These are phyloP conservation scores for Pseudopleuronectes americanus DNA, from an alignment of 2,797 vertebrate genomes.

Conservation along the genomic window DNA sequence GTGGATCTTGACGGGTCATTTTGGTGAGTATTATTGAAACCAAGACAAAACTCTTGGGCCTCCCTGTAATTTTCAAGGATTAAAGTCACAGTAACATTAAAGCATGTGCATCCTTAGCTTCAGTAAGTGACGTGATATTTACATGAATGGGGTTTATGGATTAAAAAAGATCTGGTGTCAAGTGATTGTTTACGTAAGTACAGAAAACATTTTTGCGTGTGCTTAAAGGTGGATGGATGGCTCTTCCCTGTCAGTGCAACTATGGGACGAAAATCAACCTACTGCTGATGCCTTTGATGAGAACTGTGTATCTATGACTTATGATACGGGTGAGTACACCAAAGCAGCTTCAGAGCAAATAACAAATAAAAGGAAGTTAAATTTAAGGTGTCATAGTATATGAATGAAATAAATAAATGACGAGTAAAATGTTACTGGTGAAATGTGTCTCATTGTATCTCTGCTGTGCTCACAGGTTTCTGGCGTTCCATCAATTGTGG, in stretches of 20 bases:
- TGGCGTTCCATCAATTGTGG: conserved; percentile 76
- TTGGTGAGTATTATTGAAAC: conserved; percentile 81
- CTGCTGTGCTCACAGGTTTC: conserved; percentile 60
- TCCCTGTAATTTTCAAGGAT: too few relatives aligned
- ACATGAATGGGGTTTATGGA: too few relatives aligned
- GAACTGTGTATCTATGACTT: conserved; percentile 70
- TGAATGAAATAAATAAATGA: too few relatives aligned
- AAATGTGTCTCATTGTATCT: background rate
- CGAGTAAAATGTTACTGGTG: background rate
- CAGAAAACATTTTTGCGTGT: conserved; percentile 5
- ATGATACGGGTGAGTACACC: conserved; percentile 69
- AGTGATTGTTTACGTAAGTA: background rate
- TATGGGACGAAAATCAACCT: conserved; percentile 76
- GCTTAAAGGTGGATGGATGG: conserved; percentile 76
- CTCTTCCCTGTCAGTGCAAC: conserved; percentile 44
- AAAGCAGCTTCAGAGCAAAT: background rate
- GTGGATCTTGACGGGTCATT: conserved; percentile 89
- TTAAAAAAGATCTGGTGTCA: background rate
- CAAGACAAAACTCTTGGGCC: too few relatives aligned
- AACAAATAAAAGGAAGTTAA: background rate
- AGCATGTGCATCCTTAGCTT: too few relatives aligned
- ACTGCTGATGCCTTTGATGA: conserved; percentile 52
- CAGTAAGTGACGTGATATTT: too few relatives aligned
- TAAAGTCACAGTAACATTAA: too few relatives aligned
- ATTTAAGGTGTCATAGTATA: background rate